Base-by-base conservation (phyloP, 2,888 invertebrate species). In the Frankliniella intonsa region DNA sequence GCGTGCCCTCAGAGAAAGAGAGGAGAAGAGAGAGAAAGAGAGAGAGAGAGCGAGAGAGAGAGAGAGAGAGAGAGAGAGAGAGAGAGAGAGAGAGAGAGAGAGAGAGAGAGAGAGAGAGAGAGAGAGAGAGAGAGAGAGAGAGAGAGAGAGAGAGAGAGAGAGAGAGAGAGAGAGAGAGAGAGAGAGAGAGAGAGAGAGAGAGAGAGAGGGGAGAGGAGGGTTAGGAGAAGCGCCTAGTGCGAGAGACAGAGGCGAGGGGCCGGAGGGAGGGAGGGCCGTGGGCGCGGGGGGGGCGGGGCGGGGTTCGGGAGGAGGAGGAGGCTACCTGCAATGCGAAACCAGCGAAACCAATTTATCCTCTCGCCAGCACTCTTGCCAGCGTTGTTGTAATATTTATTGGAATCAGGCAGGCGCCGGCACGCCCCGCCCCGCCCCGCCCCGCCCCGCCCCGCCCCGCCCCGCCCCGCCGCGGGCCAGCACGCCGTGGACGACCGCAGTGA, bases 311-410 rank as follows among this genome's bases (percentile, higher is more conserved):
- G 81, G 81, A 19, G 25, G 81, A 50, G 50, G 19, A 81, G 38
- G 22, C 69, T 76, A 76, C 69, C 69, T 76, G 69, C 69, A 76
- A 25, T 76, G 69, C 69, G 69, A 76, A 76, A 76, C 69, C 69
- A 25, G 69, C 69, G 69, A 25, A 76, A 76, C 69, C 69, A 76
- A 76, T 76, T 76, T 76, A 76, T 76, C 69, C 69, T 25, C 25
- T 76, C 69, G 69, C 22, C 69, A 25, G 25, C 69, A 25, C 69
- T 76, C 69, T 76, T 76, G 69, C 69, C 69, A 25, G 69, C 69
- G 25, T 25, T 38, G 38, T 38, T 38, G 69, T 76, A 76, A 76
- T 76, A 76, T 76, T 76, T 76, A 76, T 22, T 76, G 25, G 69
- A 25, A 76, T 76, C 69, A 10, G 69, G 69, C 69, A 22, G 69